A percentile compares a stretch with the other conserved stretches of the same genome.
phyloP scores from a whole-genome alignment of 92 coral and sea anemone species.

The Paragorgia papillata region DNA sequence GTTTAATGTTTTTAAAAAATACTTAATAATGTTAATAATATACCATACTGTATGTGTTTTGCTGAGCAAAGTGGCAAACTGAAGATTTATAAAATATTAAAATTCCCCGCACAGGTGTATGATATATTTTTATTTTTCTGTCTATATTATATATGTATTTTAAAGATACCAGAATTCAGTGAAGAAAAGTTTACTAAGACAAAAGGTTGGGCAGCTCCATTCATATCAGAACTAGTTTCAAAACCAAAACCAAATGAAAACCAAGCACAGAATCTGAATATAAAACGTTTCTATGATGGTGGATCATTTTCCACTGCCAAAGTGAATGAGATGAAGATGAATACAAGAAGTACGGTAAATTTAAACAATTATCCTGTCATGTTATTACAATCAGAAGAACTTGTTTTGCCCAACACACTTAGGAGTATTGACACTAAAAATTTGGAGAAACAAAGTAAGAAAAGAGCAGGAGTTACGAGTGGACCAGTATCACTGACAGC shows the following conservation, averaged over 20 bases:
- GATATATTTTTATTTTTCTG: no score
- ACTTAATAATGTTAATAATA: no score
- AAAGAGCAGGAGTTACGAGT: not conserved
- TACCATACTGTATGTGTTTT: no score
- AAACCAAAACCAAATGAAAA: not conserved
- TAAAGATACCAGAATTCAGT: constrained; percentile 57
- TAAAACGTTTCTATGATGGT: not conserved
- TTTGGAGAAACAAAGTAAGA: not conserved
- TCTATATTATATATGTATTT: no score
- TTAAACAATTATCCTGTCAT: constrained; percentile 2
- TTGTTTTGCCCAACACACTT: constrained; percentile 20
- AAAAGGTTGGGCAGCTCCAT: constrained; percentile 76
- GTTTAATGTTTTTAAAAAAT: no score
- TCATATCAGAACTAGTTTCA: constrained; percentile 41
- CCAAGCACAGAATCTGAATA: not conserved
- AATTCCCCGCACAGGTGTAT: no score
- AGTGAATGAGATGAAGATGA: not conserved
- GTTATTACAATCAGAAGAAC: constrained; percentile 15
- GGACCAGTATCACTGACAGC: not conserved
- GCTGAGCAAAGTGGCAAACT: no score
- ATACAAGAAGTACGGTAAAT: not conserved
- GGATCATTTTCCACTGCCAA: not conserved
- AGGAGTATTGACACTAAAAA: not conserved
- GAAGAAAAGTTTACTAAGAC: constrained; percentile 43
- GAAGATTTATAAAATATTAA: no score